phyloP scores from a whole-genome alignment of 2,113 vertebrate genomes.

The Anser cygnoides region DNA sequence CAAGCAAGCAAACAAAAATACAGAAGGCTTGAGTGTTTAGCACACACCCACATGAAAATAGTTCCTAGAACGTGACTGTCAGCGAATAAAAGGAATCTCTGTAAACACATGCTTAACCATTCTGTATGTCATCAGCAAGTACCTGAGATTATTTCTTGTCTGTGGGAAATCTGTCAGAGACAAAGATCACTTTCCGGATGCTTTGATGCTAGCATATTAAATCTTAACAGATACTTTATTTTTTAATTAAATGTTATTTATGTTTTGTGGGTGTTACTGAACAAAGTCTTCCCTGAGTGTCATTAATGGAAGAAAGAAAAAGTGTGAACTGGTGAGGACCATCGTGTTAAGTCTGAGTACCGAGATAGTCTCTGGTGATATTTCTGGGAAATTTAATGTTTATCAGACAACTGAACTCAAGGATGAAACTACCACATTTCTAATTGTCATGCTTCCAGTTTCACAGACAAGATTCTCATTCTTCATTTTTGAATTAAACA shows the following conservation, averaged over 20 bases:
- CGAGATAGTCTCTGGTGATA: neutral
- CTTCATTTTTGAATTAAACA: neutral
- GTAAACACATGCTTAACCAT: neutral
- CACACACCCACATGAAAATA: neutral
- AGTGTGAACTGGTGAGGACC: neutral
- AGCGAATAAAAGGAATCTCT: neutral
- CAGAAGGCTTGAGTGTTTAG: neutral
- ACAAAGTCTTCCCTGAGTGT: slow-evolving; percentile 25
- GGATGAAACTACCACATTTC: neutral
- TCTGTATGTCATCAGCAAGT: slow-evolving; percentile 8
- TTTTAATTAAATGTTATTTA: slow-evolving; percentile 61
- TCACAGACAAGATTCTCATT: neutral
- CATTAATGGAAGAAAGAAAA: neutral
- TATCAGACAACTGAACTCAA: neutral
- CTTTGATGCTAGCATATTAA: slow-evolving; percentile 62
- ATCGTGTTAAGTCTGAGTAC: neutral
- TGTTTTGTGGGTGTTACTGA: slow-evolving; percentile 49
- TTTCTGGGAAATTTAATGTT: neutral
- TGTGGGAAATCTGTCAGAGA: slow-evolving; percentile 62
- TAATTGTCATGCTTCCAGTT: neutral
- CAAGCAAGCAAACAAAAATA: neutral
- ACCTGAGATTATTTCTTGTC: slow-evolving; percentile 30
- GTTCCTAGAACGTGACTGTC: neutral
- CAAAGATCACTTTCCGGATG: slow-evolving; percentile 48
- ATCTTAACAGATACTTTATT: slow-evolving; percentile 40